Base-by-base conservation (phyloP, 2,797 vertebrate species). In the Ctenopoma kingsleyae region DNA sequence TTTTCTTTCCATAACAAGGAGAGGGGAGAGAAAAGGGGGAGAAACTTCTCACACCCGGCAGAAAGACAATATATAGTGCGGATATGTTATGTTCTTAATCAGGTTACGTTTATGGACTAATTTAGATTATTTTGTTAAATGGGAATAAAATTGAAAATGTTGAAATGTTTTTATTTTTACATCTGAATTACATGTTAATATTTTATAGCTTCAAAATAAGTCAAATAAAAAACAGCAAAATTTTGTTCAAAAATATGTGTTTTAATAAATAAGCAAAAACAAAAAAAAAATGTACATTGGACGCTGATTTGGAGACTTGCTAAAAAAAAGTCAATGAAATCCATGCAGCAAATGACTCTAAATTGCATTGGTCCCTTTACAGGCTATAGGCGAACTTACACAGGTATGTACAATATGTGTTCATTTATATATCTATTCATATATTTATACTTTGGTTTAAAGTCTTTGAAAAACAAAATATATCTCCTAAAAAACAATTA, bases 191-290 rank as follows among this genome's bases (percentile, higher is more conserved):
- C 22, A 27, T 30, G 5, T 7, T 56, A 3, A 17, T 17, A 22
- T 22, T 5, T 53, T 50, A 15, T 27, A 12, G 11, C 27, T 56
- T n/a, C 0, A 40, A 36, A 20, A 43, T 20, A 15, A 50, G 71
- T 11, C 2, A 23, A 22, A 36, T 23, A 32, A 44, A 62, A 10
- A 12, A 55, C 30, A 72, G 75, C 40, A 74, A 49, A 30, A 58
- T 64, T 89, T 80, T 66, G 52, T 94, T 92, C 77, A 91, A 94
- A 94, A 92, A 91, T 89, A 93, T 90, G 89, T 92, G 93, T 96
- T 96, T 97, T 96, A 98, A 98, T 98, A 98, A 98, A 98, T 98
- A 97, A 96, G 94, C 95, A 82, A 71, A 72, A 85, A 72, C n/a
- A 70, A 67, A 73, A 56, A 88, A 85, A 94, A 94, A 94, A 95